Evolutionary conservation across 2,113 vertebrate genomes (phyloP).

Genomic region (Scalopus aquaticus): DNA sequence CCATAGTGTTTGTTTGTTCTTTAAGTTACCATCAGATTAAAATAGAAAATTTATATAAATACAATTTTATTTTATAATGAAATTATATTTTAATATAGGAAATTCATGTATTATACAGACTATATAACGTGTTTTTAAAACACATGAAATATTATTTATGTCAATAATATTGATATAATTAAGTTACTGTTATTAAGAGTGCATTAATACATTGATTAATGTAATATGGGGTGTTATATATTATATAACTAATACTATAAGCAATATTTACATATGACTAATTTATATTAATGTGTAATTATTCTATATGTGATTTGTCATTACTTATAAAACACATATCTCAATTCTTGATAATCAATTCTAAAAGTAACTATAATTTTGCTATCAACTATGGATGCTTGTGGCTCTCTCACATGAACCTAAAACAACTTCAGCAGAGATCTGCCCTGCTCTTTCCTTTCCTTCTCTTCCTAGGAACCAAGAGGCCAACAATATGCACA

Average conservation of each 20-base stretch:
- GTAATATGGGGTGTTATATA: too few species aligned
- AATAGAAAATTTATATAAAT: neutral
- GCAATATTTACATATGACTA: too few species aligned
- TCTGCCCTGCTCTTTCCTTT: neutral
- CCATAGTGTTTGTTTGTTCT: neutral
- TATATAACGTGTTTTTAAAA: neutral
- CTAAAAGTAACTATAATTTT: neutral
- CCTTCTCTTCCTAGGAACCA: neutral
- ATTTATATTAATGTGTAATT: neutral
- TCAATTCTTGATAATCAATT: neutral
- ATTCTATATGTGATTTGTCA: neutral
- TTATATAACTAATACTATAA: too few species aligned
- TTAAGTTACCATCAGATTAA: neutral
- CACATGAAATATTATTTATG: too few species aligned
- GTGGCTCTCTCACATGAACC: neutral
- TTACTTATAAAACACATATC: neutral
- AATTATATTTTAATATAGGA: neutral
- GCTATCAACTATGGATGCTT: neutral
- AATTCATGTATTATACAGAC: neutral
- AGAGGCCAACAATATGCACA: neutral
- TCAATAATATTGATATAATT: too few species aligned
- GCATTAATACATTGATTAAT: too few species aligned
- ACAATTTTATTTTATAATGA: neutral
- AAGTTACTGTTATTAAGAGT: too few species aligned
- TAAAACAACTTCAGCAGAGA: neutral